phyloP scores from a whole-genome alignment of 1,140 invertebrate species.

The Phthorimaea operculella region DNA sequence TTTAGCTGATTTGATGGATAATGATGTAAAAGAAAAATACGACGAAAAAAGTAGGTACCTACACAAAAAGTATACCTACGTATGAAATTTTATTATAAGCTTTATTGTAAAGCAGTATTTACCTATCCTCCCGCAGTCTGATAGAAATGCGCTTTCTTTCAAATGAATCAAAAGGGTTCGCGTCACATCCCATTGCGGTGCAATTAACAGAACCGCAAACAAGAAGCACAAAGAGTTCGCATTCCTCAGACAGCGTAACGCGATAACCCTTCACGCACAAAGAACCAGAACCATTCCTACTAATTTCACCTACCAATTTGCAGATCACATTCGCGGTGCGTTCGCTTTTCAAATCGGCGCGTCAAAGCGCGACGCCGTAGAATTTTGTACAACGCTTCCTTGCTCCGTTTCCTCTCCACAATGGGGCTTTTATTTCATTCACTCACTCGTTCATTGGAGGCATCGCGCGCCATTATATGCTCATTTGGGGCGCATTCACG shows the following conservation, averaged over 20 bases:
- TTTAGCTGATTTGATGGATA: slow-evolving; percentile 5
- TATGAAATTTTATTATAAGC: no score
- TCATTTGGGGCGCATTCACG: slow-evolving; percentile 2
- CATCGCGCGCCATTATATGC: background rate
- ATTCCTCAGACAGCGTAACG: background rate
- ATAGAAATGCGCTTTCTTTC: background rate
- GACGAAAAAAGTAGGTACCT: no score
- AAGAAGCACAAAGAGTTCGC: background rate
- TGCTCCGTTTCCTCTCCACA: slow-evolving; percentile 4
- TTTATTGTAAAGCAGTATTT: no score
- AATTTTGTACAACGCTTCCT: background rate
- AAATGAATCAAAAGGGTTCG: background rate
- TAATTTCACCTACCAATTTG: background rate
- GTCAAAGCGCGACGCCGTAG: background rate
- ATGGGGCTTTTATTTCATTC: slow-evolving; percentile 3
- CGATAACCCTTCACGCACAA: background rate
- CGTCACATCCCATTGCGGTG: background rate
- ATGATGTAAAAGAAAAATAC: no score
- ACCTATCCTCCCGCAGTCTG: no score
- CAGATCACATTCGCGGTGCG: slow-evolving; percentile 1
- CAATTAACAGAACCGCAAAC: no score
- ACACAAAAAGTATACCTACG: no score
- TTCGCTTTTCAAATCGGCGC: background rate
- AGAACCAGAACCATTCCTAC: background rate
- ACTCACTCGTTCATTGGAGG: background rate